These are phyloP conservation scores for Semnornis frantzii DNA, from an alignment of 2,113 vertebrate species.

Conservation along the genomic window DNA sequence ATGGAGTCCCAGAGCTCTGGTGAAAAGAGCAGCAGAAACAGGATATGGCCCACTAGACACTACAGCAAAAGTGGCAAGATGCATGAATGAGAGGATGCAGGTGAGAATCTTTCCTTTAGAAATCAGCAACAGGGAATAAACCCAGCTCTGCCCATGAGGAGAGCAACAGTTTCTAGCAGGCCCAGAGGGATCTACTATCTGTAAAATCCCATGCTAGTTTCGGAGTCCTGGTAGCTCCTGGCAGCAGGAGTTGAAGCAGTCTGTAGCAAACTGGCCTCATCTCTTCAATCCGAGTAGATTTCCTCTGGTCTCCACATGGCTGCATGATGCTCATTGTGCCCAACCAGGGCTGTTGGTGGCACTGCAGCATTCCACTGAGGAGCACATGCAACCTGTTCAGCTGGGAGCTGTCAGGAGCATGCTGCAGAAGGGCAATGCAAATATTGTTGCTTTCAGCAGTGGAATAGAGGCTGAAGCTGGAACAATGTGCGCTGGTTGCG, in stretches of 20 bases:
- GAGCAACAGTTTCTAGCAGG: not conserved
- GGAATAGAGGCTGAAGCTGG: not conserved
- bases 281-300: not conserved
- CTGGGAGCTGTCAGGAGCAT: not conserved
- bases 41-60: not conserved
- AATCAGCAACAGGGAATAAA: not conserved
- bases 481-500: not conserved
- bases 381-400: not conserved
- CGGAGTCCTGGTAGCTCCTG: not conserved
- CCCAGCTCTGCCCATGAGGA: not conserved
- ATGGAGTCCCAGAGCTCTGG: not conserved
- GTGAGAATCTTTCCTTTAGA: not conserved
- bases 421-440: rapidly evolving
- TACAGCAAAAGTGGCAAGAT: not conserved
- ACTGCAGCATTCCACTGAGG: not conserved
- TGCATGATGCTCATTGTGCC: rapidly evolving
- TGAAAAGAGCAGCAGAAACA: not conserved
- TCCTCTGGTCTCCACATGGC: not conserved
- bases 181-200: not conserved
- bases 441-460: not conserved
- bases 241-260: not conserved
- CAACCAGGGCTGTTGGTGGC: not conserved
- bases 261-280: not conserved
- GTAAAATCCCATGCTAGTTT: not conserved
- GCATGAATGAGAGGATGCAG: not conserved